These are phyloP conservation scores for Falcunculus frontatus DNA, from an alignment of 2,113 vertebrate species.

Conservation along the genomic window DNA sequence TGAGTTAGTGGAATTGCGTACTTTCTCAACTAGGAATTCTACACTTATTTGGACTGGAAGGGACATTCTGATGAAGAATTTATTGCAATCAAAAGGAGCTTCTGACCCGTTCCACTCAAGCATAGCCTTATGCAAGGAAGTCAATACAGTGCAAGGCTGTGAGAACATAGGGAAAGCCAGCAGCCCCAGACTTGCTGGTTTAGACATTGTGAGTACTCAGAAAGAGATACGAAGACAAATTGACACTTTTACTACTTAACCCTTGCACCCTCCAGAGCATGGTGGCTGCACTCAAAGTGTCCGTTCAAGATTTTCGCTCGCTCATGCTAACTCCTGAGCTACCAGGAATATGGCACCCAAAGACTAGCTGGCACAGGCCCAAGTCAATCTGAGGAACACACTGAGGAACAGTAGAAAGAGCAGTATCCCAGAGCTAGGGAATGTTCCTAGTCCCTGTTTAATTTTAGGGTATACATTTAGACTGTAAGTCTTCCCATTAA, in stretches of 20 bases:
- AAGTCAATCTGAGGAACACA: neutral
- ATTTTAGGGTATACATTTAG: neutral
- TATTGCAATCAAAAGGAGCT: neutral
- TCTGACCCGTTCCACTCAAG: neutral
- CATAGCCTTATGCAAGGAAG: neutral
- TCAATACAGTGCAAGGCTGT: neutral
- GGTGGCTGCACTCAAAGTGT: neutral
- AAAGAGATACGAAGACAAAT: neutral
- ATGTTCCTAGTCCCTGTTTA: neutral
- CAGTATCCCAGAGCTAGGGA: neutral
- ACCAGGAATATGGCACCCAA: neutral
- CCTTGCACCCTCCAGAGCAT: neutral
- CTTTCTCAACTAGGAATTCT: neutral
- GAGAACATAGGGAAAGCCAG: neutral
- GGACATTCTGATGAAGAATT: neutral
- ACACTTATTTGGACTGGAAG: neutral
- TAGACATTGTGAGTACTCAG: neutral
- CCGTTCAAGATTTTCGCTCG: fast-evolving
- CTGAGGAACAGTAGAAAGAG: neutral
- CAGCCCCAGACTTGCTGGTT: neutral
- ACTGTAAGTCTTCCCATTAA: neutral
- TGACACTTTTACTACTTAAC: neutral
- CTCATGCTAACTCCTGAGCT: neutral
- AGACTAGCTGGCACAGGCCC: neutral
- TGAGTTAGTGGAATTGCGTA: neutral